Percentiles rank a stretch among this genome's conserved stretches.
Conservation (phyloP, 2,113 vertebrate genomes). For the Ammodytes marinus region DNA sequence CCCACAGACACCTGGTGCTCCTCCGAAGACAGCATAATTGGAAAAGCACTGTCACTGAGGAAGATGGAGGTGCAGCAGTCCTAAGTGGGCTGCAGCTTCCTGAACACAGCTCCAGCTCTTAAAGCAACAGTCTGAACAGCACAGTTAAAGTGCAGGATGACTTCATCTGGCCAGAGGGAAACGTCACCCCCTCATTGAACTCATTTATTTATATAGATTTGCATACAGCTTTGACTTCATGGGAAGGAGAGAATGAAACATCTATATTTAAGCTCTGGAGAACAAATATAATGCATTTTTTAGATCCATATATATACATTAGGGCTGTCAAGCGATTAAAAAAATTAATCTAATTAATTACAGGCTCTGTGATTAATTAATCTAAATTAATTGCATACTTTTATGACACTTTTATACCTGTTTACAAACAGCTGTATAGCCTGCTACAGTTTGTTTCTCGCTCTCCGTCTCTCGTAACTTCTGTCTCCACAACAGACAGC, state of each 20-base stretch:
- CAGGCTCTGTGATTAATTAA: too few species aligned
- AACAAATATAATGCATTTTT: conserved; percentile 20
- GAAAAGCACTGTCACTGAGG: conserved; percentile 66
- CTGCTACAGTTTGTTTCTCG: too few species aligned
- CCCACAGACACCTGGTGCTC: conserved; percentile 30
- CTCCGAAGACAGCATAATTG: conserved; percentile 58
- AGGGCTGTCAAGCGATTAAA: too few species aligned
- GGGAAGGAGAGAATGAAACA: conserved; percentile 22
- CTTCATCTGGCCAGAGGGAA: conserved; percentile 40
- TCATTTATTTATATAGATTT: conserved; percentile 33
- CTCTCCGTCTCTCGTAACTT: too few species aligned
- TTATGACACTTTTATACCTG: too few species aligned
- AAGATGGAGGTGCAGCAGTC: conserved; percentile 61
- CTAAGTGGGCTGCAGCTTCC: conserved; percentile 36
- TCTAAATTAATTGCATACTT: too few species aligned
- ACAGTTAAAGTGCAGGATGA: conserved; percentile 23
- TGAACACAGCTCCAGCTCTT: conserved; percentile 33
- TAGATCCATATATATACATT: conserved; percentile 21
- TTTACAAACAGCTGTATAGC: too few species aligned
- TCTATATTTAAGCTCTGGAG: conserved; percentile 18
- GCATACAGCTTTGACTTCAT: conserved; percentile 27
- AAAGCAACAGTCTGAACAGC: conserved; percentile 42
- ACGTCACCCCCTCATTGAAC: conserved; percentile 19
- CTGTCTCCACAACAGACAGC: too few species aligned
- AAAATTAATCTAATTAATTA: too few species aligned